Conservation (phyloP, 2,113 vertebrate species). For the Tor tambroides region DNA sequence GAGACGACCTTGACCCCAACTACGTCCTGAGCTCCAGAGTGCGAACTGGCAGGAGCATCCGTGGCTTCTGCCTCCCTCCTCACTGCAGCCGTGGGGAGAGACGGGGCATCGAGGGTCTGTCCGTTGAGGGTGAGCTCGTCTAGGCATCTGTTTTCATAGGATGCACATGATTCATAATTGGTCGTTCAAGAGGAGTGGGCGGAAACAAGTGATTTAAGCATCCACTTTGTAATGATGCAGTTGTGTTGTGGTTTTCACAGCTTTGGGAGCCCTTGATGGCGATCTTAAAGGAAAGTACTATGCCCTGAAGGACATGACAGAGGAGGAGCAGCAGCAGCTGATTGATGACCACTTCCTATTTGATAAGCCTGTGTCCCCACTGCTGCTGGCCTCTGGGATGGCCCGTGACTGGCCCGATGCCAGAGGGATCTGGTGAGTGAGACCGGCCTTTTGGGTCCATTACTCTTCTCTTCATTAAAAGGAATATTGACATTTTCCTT, state of each 20-base stretch:
- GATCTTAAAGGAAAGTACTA: slow-evolving; percentile 93
- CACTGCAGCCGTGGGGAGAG: slow-evolving; percentile 95
- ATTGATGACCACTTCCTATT: slow-evolving; percentile 98
- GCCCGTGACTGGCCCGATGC: slow-evolving; percentile 92
- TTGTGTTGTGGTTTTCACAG: slow-evolving; percentile 53
- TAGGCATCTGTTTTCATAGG: not conserved
- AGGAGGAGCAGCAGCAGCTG: slow-evolving; percentile 94
- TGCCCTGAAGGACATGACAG: slow-evolving; percentile 91
- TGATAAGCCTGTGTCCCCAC: slow-evolving; percentile 93
- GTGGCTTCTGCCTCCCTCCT: slow-evolving; percentile 91
- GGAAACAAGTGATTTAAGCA: not conserved
- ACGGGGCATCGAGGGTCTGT: slow-evolving; percentile 87
- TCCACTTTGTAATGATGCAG: not conserved
- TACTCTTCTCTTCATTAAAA: not conserved
- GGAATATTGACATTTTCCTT: not conserved
- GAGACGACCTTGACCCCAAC: slow-evolving; percentile 93
- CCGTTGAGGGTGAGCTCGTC: slow-evolving; percentile 83
- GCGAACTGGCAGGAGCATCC: slow-evolving; percentile 91
- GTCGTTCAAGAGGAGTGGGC: not conserved
- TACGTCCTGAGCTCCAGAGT: slow-evolving; percentile 95
- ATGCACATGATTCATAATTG: not conserved
- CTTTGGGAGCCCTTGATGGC: slow-evolving; percentile 79
- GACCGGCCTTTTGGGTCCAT: not conserved
- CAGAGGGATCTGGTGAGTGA: slow-evolving; percentile 88
- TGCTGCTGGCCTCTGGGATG: slow-evolving; percentile 93